Base-by-base conservation (phyloP, 1,140 invertebrate genomes). In the Drosophila parvula region DNA sequence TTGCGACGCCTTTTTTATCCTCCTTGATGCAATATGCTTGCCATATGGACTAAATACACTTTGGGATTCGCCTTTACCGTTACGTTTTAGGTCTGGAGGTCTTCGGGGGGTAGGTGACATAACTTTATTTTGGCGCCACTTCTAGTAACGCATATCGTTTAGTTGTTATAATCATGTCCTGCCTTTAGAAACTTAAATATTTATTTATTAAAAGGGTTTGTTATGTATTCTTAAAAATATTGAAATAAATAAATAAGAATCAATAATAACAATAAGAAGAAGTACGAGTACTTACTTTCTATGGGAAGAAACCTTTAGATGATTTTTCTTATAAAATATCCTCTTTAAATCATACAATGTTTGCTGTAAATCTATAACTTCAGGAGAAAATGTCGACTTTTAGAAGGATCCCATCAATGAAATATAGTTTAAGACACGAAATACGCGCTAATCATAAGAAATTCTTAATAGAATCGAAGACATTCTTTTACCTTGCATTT, bases 11-110 rank as follows among this genome's bases (percentile, higher is more conserved):
- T 60, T 51, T 22, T 57, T 83, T 22, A 38, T 53, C 51, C 59
- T 65, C 60, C 78, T 81, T 68, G 58, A 73, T 68, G 62, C 67
- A 88, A 89, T 89, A 84, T 89, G 83, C 68, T 78, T 67, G 77
- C 79, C 83, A 88, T 88, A 88, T 88, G 83, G 83, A 74, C 86
- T 59, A 74, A 88, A 83, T 67, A 57, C 67, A 70, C 62, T 68
- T 64, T 57, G 40, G 58, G 41, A 59, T 32, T 40, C 41, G 56
- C 28, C 43, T 73, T 76, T 58, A 76, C 81, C 55, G 65, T 84
- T 80, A 73, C 44, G 34, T 41, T 67, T 67, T 28, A 32, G n/a
- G n/a, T n/a, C n/a, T 50, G 3, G 14, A 65, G 28, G 10, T 16
- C 27, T n/a, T 22, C 6, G 10, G 36, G 9, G 3, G 6, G 56